Percentiles rank a stretch among this genome's conserved stretches.
Evolutionary conservation across 2,797 vertebrate species (phyloP).

Genomic region (Peromyscus aztecus): DNA sequence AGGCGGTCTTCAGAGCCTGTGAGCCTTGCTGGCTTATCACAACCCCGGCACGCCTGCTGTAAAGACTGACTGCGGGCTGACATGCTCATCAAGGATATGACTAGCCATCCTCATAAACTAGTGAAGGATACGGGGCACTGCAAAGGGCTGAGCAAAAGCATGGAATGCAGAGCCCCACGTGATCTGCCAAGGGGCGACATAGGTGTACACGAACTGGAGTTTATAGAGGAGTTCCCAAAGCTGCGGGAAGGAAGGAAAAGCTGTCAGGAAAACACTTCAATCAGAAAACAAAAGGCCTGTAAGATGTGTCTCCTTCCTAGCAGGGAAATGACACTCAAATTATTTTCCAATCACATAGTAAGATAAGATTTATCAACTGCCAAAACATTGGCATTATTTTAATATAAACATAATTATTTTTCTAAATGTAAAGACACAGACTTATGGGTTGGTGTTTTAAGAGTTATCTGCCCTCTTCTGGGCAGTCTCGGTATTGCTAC

Average conservation of each 20-base stretch:
- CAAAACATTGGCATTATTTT: background rate
- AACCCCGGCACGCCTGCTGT: background rate
- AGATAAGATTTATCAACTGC: slow-evolving; percentile 18
- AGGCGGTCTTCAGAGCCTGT: background rate
- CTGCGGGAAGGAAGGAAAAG: slow-evolving; percentile 84
- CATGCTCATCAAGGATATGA: slow-evolving; percentile 39
- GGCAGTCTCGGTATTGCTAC: background rate
- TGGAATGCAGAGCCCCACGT: slow-evolving; percentile 99
- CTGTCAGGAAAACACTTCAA: slow-evolving; percentile 17
- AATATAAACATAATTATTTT: background rate
- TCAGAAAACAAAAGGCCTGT: slow-evolving; percentile 53
- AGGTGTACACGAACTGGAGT: slow-evolving; percentile 98
- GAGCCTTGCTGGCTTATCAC: background rate
- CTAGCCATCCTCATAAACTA: background rate
- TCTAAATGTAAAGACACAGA: slow-evolving; percentile 16
- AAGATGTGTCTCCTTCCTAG: slow-evolving; percentile 33
- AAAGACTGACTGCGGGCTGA: background rate
- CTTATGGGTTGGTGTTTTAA: background rate
- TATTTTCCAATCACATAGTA: slow-evolving; percentile 21
- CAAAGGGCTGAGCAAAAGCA: slow-evolving; percentile 98
- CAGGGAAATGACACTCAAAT: slow-evolving; percentile 4
- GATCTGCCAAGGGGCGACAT: slow-evolving; percentile 99
- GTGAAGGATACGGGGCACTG: slow-evolving; percentile 98
- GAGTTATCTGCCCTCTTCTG: slow-evolving; percentile 10
- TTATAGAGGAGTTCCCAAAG: slow-evolving; percentile 99